Conservation (phyloP, 2,797 vertebrate genomes). For the Sebastiscus albofasciatus region DNA sequence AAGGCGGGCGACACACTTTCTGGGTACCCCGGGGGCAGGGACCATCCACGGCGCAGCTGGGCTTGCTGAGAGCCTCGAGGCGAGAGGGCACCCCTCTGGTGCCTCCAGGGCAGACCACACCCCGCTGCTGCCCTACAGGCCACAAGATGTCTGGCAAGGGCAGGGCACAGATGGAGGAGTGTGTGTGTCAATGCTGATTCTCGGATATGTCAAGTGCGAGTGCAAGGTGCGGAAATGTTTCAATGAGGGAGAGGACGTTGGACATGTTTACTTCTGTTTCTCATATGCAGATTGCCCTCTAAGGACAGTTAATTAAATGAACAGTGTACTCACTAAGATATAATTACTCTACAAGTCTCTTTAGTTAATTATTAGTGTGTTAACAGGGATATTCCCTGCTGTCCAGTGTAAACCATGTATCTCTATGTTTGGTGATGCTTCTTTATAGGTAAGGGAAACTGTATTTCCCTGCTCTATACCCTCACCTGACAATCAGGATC, state of each 20-base stretch:
- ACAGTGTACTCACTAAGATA: neutral
- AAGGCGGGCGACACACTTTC: slow-evolving; percentile 58
- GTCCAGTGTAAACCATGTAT: neutral
- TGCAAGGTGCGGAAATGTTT: slow-evolving; percentile 22
- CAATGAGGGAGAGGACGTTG: neutral
- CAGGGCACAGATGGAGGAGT: slow-evolving; percentile 69
- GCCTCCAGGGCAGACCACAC: slow-evolving; percentile 71
- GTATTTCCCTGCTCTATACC: neutral
- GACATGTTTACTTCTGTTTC: neutral
- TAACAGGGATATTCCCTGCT: neutral
- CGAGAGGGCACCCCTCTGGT: slow-evolving; percentile 72
- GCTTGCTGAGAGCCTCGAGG: slow-evolving; percentile 75
- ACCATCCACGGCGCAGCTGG: slow-evolving; percentile 78
- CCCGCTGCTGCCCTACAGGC: slow-evolving; percentile 66
- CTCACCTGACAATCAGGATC: neutral
- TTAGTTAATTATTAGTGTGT: neutral
- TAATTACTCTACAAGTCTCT: neutral
- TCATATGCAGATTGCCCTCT: neutral
- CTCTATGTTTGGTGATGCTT: neutral
- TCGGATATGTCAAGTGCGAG: slow-evolving; percentile 31
- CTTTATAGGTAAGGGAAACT: neutral
- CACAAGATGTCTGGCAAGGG: slow-evolving; percentile 64
- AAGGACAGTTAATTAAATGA: neutral
- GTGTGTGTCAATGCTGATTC: slow-evolving; percentile 11
- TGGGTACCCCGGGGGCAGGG: slow-evolving; percentile 46